A percentile compares a stretch with the other conserved stretches of the same genome.
phyloP scores from a whole-genome alignment of 2,888 invertebrate genomes.

The Oscheius myriophilus region DNA sequence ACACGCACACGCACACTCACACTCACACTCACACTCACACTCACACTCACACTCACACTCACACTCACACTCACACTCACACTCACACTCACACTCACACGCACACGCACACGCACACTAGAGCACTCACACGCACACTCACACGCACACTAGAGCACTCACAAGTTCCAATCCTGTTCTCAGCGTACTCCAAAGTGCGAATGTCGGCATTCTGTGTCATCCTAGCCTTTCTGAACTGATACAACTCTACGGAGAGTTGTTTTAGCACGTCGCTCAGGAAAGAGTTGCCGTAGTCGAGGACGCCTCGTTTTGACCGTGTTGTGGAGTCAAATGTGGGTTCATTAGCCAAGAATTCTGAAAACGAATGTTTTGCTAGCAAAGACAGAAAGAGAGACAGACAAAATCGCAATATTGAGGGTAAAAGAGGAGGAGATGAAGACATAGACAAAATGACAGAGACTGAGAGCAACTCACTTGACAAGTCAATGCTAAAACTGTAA shows the following conservation, averaged over 20 bases:
- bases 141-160: constrained; percentile 3
- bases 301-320: constrained; percentile 25
- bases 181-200: constrained; percentile 27
- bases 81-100: too few species aligned
- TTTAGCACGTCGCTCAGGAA: constrained; percentile 50
- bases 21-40: too few species aligned
- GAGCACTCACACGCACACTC: too few species aligned
- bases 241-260: constrained; percentile 46
- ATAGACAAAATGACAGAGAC: too few species aligned
- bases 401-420: too few species aligned
- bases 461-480: constrained; percentile 47
- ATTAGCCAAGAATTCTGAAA: constrained; percentile 50
- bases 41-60: too few species aligned
- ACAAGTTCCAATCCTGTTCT: constrained; percentile 41
- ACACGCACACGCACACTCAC: too few species aligned
- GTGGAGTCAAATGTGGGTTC: constrained; percentile 25
- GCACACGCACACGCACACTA: too few species aligned
- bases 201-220: constrained; percentile 4
- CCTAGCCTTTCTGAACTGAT: constrained; percentile 37
- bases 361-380: not conserved
- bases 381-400: not conserved
- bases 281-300: constrained; percentile 22
- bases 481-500: constrained; percentile 54
- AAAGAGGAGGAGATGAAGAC: too few species aligned
- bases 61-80: too few species aligned